Conservation (phyloP, 2,113 vertebrate genomes). For the Pseudorhombus dupliciocellatus region DNA sequence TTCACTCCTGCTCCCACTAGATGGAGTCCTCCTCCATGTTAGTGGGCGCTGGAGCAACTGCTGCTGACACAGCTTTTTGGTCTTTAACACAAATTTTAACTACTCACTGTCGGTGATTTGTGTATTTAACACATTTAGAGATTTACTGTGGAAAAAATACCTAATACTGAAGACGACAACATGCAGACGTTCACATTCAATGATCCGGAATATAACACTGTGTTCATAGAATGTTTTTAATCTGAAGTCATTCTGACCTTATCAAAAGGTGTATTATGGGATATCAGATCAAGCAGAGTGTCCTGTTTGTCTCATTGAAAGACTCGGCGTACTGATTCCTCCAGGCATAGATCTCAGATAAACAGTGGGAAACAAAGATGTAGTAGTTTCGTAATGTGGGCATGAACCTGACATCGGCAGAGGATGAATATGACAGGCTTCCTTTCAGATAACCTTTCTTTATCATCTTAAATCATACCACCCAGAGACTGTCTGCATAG, state of each 20-base stretch:
- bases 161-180: too few species aligned
- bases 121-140: neutral
- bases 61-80: too few species aligned
- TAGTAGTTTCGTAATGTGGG: neutral
- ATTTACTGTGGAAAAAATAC: neutral
- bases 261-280: neutral
- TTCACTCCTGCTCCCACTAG: constrained; percentile 65
- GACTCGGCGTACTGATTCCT: too few species aligned
- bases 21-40: constrained; percentile 62
- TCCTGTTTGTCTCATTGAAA: too few species aligned
- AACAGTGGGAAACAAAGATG: constrained; percentile 10
- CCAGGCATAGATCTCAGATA: constrained; percentile 40
- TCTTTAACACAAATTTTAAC: neutral
- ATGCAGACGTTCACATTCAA: too few species aligned
- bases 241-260: neutral
- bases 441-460: constrained; percentile 18
- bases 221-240: neutral
- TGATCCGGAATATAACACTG: neutral
- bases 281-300: neutral
- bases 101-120: too few species aligned
- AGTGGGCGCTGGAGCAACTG: neutral
- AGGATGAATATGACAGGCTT: constrained; percentile 17
- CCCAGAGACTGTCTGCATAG: neutral
- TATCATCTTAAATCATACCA: constrained; percentile 23
- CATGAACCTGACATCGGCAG: neutral